Evolutionary conservation across 2,888 invertebrate species (phyloP).

Genomic region (Mycalesis mineus): DNA sequence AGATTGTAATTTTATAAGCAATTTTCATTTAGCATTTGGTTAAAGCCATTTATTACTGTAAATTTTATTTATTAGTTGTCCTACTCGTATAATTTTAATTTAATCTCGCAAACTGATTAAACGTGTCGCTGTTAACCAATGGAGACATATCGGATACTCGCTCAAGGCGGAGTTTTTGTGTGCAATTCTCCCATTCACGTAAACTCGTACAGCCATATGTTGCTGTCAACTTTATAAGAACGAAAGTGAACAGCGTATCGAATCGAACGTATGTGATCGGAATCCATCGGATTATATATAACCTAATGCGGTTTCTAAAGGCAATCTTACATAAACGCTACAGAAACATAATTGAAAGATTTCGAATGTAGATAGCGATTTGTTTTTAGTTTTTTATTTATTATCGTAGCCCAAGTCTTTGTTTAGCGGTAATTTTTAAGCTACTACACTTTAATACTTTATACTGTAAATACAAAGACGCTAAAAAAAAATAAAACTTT

Average conservation of each 20-base stretch:
- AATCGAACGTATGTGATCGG: slow-evolving; percentile 22
- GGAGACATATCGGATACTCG: slow-evolving; percentile 5
- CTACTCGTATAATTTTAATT: not conserved
- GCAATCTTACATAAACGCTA: slow-evolving; percentile 5
- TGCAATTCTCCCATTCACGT: slow-evolving; percentile 11
- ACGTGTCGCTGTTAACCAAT: not conserved
- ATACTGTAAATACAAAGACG: not conserved
- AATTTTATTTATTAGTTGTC: too few relatives aligned
- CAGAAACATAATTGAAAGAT: slow-evolving; percentile 2
- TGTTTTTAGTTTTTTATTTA: not conserved
- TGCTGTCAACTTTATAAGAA: slow-evolving; percentile 37
- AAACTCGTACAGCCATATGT: slow-evolving; percentile 10
- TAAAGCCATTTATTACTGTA: too few relatives aligned
- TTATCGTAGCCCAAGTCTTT: not conserved
- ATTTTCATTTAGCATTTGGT: too few relatives aligned
- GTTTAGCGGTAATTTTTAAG: not conserved
- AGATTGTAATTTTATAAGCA: too few relatives aligned
- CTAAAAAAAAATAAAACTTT: too few relatives aligned
- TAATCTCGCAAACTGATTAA: not conserved
- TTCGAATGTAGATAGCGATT: not conserved
- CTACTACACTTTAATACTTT: not conserved
- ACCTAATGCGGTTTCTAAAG: slow-evolving; percentile 11
- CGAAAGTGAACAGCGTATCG: slow-evolving; percentile 43
- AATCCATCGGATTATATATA: slow-evolving; percentile 17
- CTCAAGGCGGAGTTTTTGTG: slow-evolving; percentile 2